A percentile compares a stretch with the other conserved stretches of the same genome.
Evolutionary conservation across 2,888 invertebrate species (phyloP).

Genomic region (Melinaea menophilus): DNA sequence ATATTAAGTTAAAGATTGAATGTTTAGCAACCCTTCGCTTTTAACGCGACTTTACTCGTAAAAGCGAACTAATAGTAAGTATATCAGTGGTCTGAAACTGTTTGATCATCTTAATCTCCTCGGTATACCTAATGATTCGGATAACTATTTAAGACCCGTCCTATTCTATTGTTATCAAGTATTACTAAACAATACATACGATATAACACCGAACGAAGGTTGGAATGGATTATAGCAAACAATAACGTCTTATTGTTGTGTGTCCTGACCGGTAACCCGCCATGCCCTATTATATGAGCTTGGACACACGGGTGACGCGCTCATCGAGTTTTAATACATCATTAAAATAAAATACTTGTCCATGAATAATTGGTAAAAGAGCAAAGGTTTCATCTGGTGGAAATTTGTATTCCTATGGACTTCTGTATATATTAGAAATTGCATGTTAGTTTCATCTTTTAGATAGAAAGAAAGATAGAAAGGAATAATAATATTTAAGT

Average conservation of each 20-base stretch:
- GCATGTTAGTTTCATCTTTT: too few species aligned
- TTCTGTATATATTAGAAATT: too few species aligned
- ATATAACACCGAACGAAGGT: background rate
- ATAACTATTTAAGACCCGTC: conserved; percentile 2
- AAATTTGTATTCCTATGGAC: too few species aligned
- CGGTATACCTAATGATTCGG: background rate
- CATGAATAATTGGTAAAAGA: too few species aligned
- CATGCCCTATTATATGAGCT: conserved; percentile 37
- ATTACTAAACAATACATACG: conserved; percentile 8
- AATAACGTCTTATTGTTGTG: conserved; percentile 62
- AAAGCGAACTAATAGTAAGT: background rate
- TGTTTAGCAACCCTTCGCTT: too few species aligned
- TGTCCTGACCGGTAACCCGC: conserved; percentile 54
- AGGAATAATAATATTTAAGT: too few species aligned
- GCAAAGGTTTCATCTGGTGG: too few species aligned
- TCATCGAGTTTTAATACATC: background rate
- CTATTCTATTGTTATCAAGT: background rate
- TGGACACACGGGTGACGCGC: conserved; percentile 36
- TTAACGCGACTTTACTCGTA: too few species aligned
- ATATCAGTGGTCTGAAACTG: background rate
- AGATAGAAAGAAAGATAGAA: too few species aligned
- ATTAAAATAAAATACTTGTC: background rate
- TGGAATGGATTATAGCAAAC: conserved; percentile 45
- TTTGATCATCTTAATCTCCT: background rate
- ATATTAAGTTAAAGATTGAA: too few species aligned